Evolutionary conservation across 2,888 invertebrate species (phyloP), one percentile per base, ranked within the genome.

Genomic region (Thumatha senex): DNA sequence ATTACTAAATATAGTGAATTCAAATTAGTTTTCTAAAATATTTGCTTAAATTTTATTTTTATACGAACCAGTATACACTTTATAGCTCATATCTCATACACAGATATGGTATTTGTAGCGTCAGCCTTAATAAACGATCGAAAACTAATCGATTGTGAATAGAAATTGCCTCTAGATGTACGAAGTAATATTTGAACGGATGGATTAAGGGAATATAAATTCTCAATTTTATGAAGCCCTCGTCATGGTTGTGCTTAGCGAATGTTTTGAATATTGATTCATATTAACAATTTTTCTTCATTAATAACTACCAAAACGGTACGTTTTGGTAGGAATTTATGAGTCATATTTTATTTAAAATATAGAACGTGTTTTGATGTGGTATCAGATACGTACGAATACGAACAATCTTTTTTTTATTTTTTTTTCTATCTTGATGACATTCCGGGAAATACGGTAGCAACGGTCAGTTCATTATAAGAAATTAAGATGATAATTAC

Each of bases 401-500:
- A 24, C 18, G 18, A 24, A 24, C n/a, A n/a, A n/a, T n/a, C n/a
- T n/a, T n/a, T n/a, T n/a, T n/a, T n/a, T n/a, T n/a, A n/a, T n/a
- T n/a, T n/a, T n/a, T n/a, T 4, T 5, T 24, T 24, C 18, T 4
- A 24, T 24, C 18, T 24, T 24, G 50, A 64, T 56, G 58, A 55
- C 62, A 63, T 81, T 83, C 75, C 70, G 58, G 59, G 76, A 76
- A 83, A 69, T 58, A 64, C 82, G 70, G 85, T 84, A 84, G 84
- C 84, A 44, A 52, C 54, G 51, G 70, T 61, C 61, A 57, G 71
- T 73, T 80, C 72, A 78, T 82, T 79, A 81, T 67, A 61, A 74
- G 59, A 67, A 80, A 83, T 85, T 84, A 80, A 80, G 67, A 81
- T 84, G 78, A 76, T 84, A 84, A 86, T 85, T 78, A 80, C 31